These are phyloP conservation scores for Anolis carolinensis DNA, from an alignment of 2,113 vertebrate species.

Conservation along the genomic window DNA sequence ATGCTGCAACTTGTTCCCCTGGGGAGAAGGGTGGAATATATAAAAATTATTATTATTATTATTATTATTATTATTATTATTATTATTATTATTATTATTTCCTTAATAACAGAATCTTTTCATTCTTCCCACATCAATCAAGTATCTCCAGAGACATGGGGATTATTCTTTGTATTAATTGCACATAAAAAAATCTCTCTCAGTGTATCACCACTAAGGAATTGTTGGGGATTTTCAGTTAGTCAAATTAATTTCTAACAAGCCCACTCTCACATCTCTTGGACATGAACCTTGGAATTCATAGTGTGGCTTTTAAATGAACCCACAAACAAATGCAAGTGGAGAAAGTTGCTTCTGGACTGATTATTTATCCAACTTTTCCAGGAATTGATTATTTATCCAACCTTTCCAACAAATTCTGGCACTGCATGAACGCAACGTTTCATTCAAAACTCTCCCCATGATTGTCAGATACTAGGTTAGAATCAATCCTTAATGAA, in stretches of 20 bases:
- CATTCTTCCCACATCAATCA: slow-evolving; percentile 46
- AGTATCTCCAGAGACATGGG: slow-evolving; percentile 28
- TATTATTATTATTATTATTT: too few species aligned
- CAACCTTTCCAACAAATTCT: too few species aligned
- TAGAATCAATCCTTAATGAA: too few species aligned
- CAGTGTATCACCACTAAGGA: slow-evolving; percentile 49
- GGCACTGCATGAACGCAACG: not conserved
- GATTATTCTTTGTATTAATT: slow-evolving; percentile 45
- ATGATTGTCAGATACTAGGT: not conserved
- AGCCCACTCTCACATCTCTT: not conserved
- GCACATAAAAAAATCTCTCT: slow-evolving; percentile 38
- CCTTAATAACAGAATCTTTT: not conserved
- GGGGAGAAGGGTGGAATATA: too few species aligned
- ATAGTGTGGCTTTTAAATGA: not conserved
- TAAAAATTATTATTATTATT: too few species aligned
- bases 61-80: too few species aligned
- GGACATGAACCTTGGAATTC: not conserved
- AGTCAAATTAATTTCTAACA: not conserved
- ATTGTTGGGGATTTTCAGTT: not conserved
- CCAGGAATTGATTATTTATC: too few species aligned
- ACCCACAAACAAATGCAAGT: not conserved
- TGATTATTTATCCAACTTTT: not conserved
- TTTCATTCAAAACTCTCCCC: not conserved
- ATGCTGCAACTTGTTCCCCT: too few species aligned
- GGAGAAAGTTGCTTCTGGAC: not conserved